phyloP scores from a whole-genome alignment of 2,113 vertebrate species.

The Larimichthys crocea region DNA sequence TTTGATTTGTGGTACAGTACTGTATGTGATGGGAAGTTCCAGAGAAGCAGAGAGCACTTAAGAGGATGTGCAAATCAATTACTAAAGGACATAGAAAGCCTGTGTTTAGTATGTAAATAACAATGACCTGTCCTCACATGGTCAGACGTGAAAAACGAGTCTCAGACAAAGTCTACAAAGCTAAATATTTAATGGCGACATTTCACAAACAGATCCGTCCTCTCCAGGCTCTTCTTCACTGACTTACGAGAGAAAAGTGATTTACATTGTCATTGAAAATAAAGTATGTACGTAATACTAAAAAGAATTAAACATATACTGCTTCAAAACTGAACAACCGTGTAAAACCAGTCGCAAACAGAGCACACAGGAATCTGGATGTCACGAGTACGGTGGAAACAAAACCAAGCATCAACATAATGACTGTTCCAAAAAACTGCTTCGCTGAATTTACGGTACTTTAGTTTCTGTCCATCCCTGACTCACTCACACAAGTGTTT shows the following conservation, averaged over 20 bases:
- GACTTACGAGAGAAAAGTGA: conserved; percentile 54
- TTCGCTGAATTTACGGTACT: background rate
- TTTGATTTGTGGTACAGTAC: no score
- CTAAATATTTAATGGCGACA: conserved; percentile 81
- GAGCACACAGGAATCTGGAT: conserved; percentile 32
- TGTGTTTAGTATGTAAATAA: background rate
- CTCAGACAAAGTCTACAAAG: conserved; percentile 74
- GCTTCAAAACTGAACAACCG: conserved; percentile 36
- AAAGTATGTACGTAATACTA: conserved; percentile 40
- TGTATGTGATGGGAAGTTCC: no score
- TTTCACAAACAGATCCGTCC: conserved; percentile 62
- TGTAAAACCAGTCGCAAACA: conserved; percentile 45
- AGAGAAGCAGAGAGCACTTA: no score
- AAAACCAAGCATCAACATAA: conserved; percentile 24
- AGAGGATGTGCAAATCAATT: background rate
- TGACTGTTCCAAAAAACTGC: conserved; percentile 9
- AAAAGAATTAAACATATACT: conserved; percentile 27
- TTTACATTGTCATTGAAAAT: conserved; percentile 66
- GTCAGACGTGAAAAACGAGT: conserved; percentile 28
- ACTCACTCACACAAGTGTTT: conserved; percentile 2
- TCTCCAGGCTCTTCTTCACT: conserved; percentile 33
- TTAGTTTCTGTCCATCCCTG: background rate
- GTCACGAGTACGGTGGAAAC: conserved; percentile 27
- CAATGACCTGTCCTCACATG: background rate
- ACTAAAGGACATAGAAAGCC: background rate